Percentiles rank a stretch among this genome's conserved stretches.
These are phyloP conservation scores for Armadillidium nasatum DNA, from an alignment of 1,140 invertebrate genomes.

Conservation along the genomic window DNA sequence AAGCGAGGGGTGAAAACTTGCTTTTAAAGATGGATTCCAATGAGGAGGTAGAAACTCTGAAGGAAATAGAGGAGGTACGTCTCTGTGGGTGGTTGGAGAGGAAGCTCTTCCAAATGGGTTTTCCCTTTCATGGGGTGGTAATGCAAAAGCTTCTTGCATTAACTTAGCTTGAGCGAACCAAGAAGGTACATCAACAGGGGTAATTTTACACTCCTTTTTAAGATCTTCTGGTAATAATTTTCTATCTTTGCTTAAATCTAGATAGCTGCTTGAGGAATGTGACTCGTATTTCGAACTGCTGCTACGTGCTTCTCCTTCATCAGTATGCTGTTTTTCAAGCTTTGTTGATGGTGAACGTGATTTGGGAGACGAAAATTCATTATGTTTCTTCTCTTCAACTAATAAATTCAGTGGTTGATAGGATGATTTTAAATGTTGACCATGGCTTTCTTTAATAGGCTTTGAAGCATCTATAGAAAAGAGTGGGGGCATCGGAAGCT, in stretches of 20 bases:
- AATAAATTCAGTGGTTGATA: neutral
- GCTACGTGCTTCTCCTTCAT: neutral
- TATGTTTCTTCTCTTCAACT: neutral
- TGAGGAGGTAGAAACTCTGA: neutral
- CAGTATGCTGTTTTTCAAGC: neutral
- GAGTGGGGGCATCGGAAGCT: neutral
- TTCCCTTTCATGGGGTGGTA: neutral
- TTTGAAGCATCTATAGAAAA: neutral
- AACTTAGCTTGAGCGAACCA: neutral
- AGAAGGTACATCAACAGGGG: neutral
- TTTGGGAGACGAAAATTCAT: neutral
- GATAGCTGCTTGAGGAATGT: neutral
- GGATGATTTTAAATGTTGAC: neutral
- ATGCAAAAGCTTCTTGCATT: neutral
- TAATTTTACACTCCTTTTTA: neutral
- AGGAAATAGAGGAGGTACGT: neutral
- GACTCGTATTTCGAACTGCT: neutral
- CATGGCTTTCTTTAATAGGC: neutral
- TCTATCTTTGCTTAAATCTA: neutral
- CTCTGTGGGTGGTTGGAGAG: neutral
- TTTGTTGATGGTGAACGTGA: neutral
- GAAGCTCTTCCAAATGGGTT: neutral
- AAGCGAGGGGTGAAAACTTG: neutral
- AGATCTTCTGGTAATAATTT: neutral
- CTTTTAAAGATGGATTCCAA: conserved; percentile 1